Base-by-base conservation (phyloP, 2,113 vertebrate genomes). In the Ptyas mucosa region DNA sequence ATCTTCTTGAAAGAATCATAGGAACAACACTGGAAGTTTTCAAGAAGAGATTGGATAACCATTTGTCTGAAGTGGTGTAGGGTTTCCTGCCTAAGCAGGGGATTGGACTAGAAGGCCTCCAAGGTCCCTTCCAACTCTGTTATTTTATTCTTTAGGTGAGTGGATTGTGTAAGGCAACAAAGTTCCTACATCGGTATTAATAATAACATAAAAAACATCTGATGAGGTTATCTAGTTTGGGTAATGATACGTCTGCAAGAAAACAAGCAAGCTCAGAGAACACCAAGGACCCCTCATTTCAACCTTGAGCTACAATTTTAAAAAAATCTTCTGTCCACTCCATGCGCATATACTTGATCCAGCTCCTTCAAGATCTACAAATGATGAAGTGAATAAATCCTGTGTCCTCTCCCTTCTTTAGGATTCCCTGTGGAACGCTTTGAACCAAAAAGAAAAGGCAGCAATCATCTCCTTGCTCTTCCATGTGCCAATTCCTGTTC, bases 391-490 rank as follows among this genome's bases (percentile, higher is more conserved):
- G 89, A 87, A 93, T 90, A 86, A 34, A 58, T 14, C 54, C 85
- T 39, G n/a, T 57, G 46, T 61, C 81, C 34, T 39, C 46, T 52
- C 54, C 26, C 29, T 85, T 34, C 53, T 46, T 93, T 95, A 96
- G 94, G 94, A 95, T 96, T 96, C 95, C 93, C 94, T 92, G 93
- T 93, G 88, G 91, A 95, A 39, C 90, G 93, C 58, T 95, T 95
- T 93, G 95, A 96, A 95, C 94, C 81, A 94, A 96, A 97, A 96
- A 90, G 94, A 95, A 91, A 95, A 96, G 96, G 95, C 94, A 96
- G 49, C 96, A 95, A 95, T 95, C 94, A 96, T 95, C 91, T 87
- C 23, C 69, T 91, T 91, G 91, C 61, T 9, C 69, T 94, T 93
- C 91, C 0, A 24, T 95, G 93, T 85, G 0, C 87, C 91, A 96